Percentiles rank a stretch among this genome's conserved stretches.
Evolutionary conservation across 2,888 invertebrate species (phyloP).

Genomic region (Sepiola atlantica): DNA sequence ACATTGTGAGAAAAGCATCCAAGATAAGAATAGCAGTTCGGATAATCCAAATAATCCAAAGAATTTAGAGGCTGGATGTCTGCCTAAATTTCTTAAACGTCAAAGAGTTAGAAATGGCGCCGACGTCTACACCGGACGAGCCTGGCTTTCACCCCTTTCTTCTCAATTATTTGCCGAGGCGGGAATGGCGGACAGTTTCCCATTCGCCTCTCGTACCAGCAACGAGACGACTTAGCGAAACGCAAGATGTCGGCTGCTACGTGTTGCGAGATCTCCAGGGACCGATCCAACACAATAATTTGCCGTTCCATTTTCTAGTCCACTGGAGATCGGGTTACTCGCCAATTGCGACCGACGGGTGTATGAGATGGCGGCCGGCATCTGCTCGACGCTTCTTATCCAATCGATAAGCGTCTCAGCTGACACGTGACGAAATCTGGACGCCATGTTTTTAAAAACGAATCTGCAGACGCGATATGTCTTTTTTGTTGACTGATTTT

Average conservation of each 20-base stretch:
- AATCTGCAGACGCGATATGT: neutral
- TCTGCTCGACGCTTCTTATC: neutral
- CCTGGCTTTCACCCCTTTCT: neutral
- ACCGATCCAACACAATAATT: constrained; percentile 32
- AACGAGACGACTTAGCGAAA: neutral
- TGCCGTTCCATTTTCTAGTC: constrained; percentile 32
- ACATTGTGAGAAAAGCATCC: too few species aligned
- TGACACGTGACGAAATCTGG: neutral
- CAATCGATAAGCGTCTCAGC: neutral
- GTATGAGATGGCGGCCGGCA: neutral
- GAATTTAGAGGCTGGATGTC: too few species aligned
- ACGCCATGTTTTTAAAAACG: neutral
- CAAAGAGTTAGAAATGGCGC: too few species aligned
- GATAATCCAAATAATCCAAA: too few species aligned
- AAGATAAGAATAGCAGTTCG: too few species aligned
- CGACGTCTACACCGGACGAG: neutral
- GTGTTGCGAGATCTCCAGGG: constrained; percentile 1
- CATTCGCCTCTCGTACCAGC: neutral
- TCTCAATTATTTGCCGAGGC: neutral
- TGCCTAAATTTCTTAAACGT: too few species aligned
- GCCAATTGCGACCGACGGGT: neutral
- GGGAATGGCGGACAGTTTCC: neutral
- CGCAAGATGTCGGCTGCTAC: neutral
- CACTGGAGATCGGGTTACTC: constrained; percentile 32
- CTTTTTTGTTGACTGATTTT: too few species aligned